Evolutionary conservation across 2,888 invertebrate species (phyloP).

Genomic region (Magallana nippona): DNA sequence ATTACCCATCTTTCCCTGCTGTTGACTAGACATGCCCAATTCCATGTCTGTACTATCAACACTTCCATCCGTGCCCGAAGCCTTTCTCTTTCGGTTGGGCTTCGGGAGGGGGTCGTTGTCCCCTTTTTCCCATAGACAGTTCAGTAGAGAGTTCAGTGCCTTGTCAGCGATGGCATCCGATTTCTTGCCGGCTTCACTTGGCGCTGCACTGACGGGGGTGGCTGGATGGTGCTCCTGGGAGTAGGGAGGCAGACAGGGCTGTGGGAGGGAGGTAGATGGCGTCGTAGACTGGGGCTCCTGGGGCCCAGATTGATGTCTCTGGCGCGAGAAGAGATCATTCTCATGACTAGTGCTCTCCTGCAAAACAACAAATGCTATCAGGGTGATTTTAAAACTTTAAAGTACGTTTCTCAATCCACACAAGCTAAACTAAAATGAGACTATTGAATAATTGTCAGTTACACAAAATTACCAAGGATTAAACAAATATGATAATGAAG

Average conservation of each 20-base stretch:
- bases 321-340: constrained; percentile 63
- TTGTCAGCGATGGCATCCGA: constrained; percentile 47
- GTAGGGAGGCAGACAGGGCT: constrained; percentile 50
- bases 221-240: constrained; percentile 38
- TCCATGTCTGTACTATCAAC: constrained; percentile 64
- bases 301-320: constrained; percentile 72
- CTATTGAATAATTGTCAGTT: too few species aligned
- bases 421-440: not conserved
- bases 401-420: not conserved
- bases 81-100: constrained; percentile 65
- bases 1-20: constrained; percentile 46
- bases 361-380: not conserved
- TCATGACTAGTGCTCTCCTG: constrained; percentile 76
- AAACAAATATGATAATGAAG: too few species aligned
- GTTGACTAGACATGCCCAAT: not conserved
- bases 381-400: too few species aligned
- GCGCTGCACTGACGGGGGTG: constrained; percentile 32
- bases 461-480: too few species aligned
- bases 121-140: constrained; percentile 67
- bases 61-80: constrained; percentile 61
- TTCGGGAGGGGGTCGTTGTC: constrained; percentile 56
- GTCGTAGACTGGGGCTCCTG: constrained; percentile 74
- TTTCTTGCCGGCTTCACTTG: constrained; percentile 43
- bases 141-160: constrained; percentile 63
- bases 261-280: constrained; percentile 56